These are phyloP conservation scores for Polyodon spathula DNA, from an alignment of 2,113 vertebrate genomes.

Conservation along the genomic window DNA sequence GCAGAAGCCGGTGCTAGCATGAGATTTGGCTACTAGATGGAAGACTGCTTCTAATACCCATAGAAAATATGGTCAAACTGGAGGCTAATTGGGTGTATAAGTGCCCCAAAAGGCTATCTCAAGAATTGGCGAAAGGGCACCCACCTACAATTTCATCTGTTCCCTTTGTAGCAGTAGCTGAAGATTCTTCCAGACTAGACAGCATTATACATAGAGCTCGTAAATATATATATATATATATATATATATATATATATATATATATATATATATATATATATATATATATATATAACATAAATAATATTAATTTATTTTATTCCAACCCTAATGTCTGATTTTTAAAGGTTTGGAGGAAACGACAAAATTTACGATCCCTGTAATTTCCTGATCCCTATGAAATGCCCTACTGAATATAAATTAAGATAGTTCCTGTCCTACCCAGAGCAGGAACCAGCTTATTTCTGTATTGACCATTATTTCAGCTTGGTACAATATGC, in stretches of 20 bases:
- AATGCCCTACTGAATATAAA: neutral
- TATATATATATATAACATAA: no score
- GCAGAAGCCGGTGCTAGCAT: neutral
- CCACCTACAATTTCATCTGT: neutral
- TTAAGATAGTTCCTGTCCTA: neutral
- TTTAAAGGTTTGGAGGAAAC: no score
- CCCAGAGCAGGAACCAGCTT: neutral
- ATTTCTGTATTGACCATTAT: neutral
- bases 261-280: no score
- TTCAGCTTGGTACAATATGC: neutral
- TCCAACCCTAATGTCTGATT: no score
- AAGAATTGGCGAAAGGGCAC: neutral
- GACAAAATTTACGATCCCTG: no score
- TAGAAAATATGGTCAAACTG: neutral
- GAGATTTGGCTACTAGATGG: neutral
- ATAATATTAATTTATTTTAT: no score
- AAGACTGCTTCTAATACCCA: neutral
- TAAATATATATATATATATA: no score
- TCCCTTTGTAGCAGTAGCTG: neutral
- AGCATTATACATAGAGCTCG: no score
- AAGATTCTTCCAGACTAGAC: no score
- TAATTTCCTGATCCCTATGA: neutral
- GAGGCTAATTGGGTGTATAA: conserved; percentile 8
- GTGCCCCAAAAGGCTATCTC: neutral
- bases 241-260: no score